Conservation (phyloP, 2,797 vertebrate genomes). For the Sparus aurata region DNA sequence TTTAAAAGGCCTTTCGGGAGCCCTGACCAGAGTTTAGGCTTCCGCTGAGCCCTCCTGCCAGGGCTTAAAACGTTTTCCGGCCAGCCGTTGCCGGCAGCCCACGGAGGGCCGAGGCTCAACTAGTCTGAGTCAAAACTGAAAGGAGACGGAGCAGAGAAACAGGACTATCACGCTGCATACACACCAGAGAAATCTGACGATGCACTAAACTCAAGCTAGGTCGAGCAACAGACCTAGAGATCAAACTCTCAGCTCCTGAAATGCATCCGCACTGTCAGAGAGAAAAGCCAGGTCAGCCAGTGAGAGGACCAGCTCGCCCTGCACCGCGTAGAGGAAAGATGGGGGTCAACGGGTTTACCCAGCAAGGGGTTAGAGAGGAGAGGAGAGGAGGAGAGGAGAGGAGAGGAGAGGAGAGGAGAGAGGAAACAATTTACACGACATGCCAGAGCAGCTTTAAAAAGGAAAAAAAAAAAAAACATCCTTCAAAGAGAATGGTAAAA, state of each 20-base stretch:
- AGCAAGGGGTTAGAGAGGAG: conserved; percentile 36
- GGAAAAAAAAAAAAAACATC: conserved; percentile 27
- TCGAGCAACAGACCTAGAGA: conserved; percentile 62
- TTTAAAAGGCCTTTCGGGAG: conserved; percentile 54
- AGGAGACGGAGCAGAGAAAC: conserved; percentile 46
- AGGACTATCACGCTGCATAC: conserved; percentile 27
- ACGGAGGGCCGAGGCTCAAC: conserved; percentile 42
- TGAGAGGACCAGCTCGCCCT: conserved; percentile 46
- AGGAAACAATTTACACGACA: too few relatives aligned
- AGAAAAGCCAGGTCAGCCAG: conserved; percentile 69
- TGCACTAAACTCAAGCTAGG: conserved; percentile 54
- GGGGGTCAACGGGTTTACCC: conserved; percentile 54
- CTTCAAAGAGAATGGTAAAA: conserved; percentile 55
- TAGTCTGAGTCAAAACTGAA: conserved; percentile 48
- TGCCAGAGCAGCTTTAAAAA: neutral
- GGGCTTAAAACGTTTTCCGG: conserved; percentile 38
- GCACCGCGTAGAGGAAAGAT: conserved; percentile 35
- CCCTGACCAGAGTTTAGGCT: conserved; percentile 40
- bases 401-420: neutral
- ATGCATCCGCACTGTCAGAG: conserved; percentile 45
- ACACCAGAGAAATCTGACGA: conserved; percentile 36
- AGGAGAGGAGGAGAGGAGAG: neutral
- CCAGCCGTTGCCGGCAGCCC: conserved; percentile 40
- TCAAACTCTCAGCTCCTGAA: conserved; percentile 48
- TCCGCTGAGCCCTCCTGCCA: conserved; percentile 39